Conservation (phyloP, 2,888 invertebrate genomes). For the Pterostichus madidus region DNA sequence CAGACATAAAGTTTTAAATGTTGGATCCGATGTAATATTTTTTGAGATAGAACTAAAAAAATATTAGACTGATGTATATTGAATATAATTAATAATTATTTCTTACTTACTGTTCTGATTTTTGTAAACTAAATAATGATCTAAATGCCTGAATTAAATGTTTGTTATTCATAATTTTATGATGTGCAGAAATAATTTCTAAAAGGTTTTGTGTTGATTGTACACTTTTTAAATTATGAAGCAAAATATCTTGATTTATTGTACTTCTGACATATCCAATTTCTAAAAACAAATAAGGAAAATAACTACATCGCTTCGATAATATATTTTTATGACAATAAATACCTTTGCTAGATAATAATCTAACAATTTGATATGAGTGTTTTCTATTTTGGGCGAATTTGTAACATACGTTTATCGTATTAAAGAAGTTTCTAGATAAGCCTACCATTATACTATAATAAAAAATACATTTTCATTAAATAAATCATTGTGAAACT, state of each 20-base stretch:
- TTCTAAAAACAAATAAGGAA: constrained; percentile 37
- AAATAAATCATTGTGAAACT: background rate
- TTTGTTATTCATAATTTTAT: constrained; percentile 78
- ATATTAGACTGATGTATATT: background rate
- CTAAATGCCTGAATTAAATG: constrained; percentile 81
- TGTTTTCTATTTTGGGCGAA: constrained; percentile 12
- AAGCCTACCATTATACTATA: constrained; percentile 53
- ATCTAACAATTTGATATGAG: constrained; percentile 29
- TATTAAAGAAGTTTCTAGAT: constrained; percentile 41
- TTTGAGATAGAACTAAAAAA: constrained; percentile 70
- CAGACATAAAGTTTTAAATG: constrained; percentile 81
- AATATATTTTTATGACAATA: background rate
- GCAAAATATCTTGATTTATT: constrained; percentile 76
- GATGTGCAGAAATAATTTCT: constrained; percentile 76
- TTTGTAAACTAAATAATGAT: constrained; percentile 80
- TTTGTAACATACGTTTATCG: constrained; percentile 16
- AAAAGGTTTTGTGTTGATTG: constrained; percentile 77
- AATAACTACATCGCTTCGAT: background rate
- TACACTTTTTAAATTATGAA: constrained; percentile 77
- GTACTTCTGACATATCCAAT: constrained; percentile 23
- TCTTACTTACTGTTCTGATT: constrained; percentile 76
- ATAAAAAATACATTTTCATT: constrained; percentile 7
- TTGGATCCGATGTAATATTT: constrained; percentile 78
- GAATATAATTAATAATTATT: constrained; percentile 35
- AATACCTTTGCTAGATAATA: constrained; percentile 54